These are phyloP conservation scores for Iphiclides podalirius DNA, from an alignment of 2,888 invertebrate genomes.

Conservation along the genomic window DNA sequence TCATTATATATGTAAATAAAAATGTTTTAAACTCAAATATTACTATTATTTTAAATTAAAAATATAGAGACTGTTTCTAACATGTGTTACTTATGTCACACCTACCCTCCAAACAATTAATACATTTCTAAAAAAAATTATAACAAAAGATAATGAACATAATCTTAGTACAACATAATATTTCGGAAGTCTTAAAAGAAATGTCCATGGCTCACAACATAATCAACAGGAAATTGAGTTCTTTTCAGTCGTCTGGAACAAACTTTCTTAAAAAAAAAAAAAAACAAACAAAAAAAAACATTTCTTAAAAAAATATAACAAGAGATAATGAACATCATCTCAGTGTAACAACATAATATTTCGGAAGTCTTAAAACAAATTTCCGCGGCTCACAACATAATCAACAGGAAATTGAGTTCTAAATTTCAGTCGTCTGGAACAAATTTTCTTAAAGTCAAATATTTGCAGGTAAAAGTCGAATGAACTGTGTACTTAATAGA, in stretches of 20 bases:
- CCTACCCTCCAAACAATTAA: too few species aligned
- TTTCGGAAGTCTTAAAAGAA: background rate
- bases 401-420: slow-evolving; percentile 6
- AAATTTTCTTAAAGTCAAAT: background rate
- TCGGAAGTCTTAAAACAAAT: slow-evolving; percentile 1
- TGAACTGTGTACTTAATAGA: too few species aligned
- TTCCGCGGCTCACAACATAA: slow-evolving; percentile 2
- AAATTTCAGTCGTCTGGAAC: background rate
- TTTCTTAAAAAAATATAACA: too few species aligned
- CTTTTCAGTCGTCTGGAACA: background rate
- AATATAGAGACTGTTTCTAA: too few species aligned
- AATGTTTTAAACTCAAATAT: too few species aligned
- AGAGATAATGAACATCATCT: background rate
- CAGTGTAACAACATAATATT: background rate
- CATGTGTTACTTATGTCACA: too few species aligned
- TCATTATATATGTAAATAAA: too few species aligned
- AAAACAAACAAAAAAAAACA: too few species aligned
- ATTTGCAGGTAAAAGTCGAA: background rate
- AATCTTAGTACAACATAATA: background rate
- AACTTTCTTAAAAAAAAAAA: background rate
- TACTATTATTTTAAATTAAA: too few species aligned
- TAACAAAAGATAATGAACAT: too few species aligned
- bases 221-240: slow-evolving; percentile 8
- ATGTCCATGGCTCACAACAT: background rate
- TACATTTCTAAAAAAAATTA: too few species aligned